These are phyloP conservation scores for Tachysurus vachellii DNA, from an alignment of 2,113 vertebrate genomes.

Conservation along the genomic window DNA sequence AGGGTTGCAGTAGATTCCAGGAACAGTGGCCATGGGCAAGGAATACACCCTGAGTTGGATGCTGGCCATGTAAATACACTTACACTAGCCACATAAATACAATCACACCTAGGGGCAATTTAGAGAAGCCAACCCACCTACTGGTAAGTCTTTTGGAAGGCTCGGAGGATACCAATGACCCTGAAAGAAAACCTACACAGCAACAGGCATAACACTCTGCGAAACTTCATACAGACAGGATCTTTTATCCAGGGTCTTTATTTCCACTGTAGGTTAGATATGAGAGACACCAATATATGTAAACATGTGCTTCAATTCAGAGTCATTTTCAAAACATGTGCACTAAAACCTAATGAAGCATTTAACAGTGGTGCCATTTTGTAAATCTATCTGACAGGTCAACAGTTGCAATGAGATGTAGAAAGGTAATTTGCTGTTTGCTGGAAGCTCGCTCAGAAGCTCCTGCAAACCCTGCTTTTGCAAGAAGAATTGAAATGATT, in stretches of 20 bases:
- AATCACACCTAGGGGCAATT: constrained; percentile 1
- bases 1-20: not conserved
- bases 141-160: not conserved
- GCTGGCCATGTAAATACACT: not conserved
- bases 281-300: not conserved
- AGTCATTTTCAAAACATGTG: not conserved
- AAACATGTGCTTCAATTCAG: not conserved
- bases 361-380: not conserved
- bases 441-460: constrained; percentile 8
- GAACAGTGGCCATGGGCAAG: not conserved
- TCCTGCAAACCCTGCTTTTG: constrained; percentile 14
- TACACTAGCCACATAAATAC: not conserved
- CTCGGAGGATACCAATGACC: not conserved
- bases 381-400: constrained; percentile 12
- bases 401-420: constrained; percentile 18
- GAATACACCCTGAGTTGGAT: not conserved
- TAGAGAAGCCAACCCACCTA: not conserved
- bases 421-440: constrained; percentile 27
- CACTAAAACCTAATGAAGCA: not conserved
- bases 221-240: not conserved
- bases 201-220: not conserved
- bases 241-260: not conserved
- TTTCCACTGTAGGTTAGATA: not conserved
- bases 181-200: not conserved
- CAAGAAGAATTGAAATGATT: constrained; percentile 32